These are phyloP conservation scores for Egretta garzetta DNA, from an alignment of 2,113 vertebrate species.

Conservation along the genomic window DNA sequence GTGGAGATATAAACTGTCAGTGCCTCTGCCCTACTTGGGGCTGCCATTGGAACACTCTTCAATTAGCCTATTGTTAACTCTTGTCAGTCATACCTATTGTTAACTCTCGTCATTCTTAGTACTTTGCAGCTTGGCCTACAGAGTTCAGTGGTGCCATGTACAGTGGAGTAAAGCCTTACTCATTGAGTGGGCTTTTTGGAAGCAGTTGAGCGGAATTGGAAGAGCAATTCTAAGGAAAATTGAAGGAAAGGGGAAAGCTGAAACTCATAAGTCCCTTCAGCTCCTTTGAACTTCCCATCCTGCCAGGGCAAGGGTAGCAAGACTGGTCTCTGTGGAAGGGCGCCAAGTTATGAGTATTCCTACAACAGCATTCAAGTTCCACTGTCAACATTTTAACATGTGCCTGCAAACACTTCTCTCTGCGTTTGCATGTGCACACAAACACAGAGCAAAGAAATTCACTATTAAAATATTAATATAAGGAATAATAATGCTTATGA, in stretches of 20 bases:
- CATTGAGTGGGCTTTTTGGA: background rate
- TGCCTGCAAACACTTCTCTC: background rate
- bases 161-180: background rate
- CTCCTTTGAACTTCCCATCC: background rate
- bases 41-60: background rate
- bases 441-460: background rate
- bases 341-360: background rate
- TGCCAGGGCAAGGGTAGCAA: background rate
- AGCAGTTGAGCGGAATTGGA: background rate
- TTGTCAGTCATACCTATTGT: background rate
- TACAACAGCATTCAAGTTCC: background rate
- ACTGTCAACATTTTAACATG: background rate
- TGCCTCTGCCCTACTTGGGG: background rate
- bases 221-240: background rate
- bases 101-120: background rate
- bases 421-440: background rate
- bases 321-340: background rate
- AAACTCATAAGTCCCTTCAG: background rate
- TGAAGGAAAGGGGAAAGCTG: background rate
- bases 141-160: background rate
- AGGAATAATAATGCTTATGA: background rate
- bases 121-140: background rate
- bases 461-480: background rate
- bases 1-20: background rate
- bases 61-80: background rate